Evolutionary conservation across 1,140 invertebrate species (phyloP).

Genomic region (Drosophila asahinai): DNA sequence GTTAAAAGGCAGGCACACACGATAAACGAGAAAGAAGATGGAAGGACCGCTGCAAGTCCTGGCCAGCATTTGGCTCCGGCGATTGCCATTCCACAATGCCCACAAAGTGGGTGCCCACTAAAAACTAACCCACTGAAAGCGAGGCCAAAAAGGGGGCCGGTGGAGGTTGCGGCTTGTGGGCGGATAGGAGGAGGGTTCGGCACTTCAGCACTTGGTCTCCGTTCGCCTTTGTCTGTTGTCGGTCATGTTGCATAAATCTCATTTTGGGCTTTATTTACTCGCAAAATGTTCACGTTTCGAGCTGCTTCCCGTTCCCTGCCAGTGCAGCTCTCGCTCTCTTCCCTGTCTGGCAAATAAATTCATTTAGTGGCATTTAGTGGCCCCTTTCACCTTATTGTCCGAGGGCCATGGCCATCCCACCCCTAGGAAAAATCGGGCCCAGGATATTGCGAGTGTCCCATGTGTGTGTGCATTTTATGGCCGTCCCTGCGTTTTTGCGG

Average conservation of each 20-base stretch:
- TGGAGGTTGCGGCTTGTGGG: slow-evolving; percentile 18
- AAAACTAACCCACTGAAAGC: slow-evolving; percentile 69
- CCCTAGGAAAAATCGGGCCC: slow-evolving; percentile 25
- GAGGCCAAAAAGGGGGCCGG: not conserved
- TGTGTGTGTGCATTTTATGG: slow-evolving; percentile 79
- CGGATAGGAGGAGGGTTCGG: slow-evolving; percentile 31
- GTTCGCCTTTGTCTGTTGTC: slow-evolving; percentile 65
- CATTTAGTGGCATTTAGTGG: slow-evolving; percentile 83
- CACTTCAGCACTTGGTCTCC: slow-evolving; percentile 77
- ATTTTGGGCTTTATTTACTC: slow-evolving; percentile 83
- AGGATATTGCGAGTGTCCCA: slow-evolving; percentile 43
- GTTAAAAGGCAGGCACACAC: slow-evolving; percentile 69
- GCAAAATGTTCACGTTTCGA: slow-evolving; percentile 74
- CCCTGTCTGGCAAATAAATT: slow-evolving; percentile 75
- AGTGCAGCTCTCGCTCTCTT: slow-evolving; percentile 4
- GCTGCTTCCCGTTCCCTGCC: slow-evolving; percentile 5
- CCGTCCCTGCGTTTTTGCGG: slow-evolving; percentile 81
- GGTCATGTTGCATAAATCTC: slow-evolving; percentile 84
- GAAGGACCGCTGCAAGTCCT: slow-evolving; percentile 20
- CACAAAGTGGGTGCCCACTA: slow-evolving; percentile 79
- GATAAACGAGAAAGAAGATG: slow-evolving; percentile 2
- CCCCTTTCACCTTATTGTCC: slow-evolving; percentile 79
- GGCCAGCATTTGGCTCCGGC: slow-evolving; percentile 35
- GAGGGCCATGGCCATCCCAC: slow-evolving; percentile 29
- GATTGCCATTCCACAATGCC: slow-evolving; percentile 61